These are phyloP conservation scores for Andrena dorsata DNA, from an alignment of 2,888 invertebrate genomes.

Conservation along the genomic window DNA sequence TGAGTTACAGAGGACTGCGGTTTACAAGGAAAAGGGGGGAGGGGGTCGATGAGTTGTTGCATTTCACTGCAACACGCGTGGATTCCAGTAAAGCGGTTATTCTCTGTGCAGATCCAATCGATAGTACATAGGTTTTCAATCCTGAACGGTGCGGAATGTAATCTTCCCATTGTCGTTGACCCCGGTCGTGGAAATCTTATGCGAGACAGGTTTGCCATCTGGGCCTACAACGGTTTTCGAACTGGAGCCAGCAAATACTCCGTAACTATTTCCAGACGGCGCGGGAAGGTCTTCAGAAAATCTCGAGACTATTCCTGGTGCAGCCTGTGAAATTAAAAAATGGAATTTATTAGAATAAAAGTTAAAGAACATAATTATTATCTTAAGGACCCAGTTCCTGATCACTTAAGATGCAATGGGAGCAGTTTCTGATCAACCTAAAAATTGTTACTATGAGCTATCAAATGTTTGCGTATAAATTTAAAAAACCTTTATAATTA, in stretches of 20 bases:
- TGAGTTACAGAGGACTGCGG: conserved; percentile 37
- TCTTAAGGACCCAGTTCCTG: no score
- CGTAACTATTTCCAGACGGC: conserved; percentile 81
- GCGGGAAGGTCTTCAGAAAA: conserved; percentile 75
- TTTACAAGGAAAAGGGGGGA: not conserved
- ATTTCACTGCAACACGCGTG: not conserved
- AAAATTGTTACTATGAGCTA: no score
- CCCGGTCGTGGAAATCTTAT: conserved; percentile 88
- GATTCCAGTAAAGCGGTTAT: conserved; percentile 7
- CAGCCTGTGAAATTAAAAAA: conserved; percentile 63
- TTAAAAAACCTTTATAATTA: no score
- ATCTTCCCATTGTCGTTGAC: conserved; percentile 92
- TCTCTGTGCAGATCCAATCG: not conserved
- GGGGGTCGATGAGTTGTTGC: not conserved
- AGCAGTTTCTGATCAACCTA: no score
- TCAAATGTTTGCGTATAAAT: no score
- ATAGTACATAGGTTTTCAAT: conserved; percentile 69
- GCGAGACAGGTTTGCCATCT: conserved; percentile 87
- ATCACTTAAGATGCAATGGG: no score
- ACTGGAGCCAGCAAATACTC: conserved; percentile 89
- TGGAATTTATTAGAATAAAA: not conserved
- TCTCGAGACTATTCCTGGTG: conserved; percentile 78
- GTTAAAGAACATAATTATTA: not conserved
- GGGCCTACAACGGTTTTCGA: conserved; percentile 86
- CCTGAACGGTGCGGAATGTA: conserved; percentile 87